Evolutionary conservation across 2,797 vertebrate species (phyloP).

Genomic region (Cyprinella venusta): DNA sequence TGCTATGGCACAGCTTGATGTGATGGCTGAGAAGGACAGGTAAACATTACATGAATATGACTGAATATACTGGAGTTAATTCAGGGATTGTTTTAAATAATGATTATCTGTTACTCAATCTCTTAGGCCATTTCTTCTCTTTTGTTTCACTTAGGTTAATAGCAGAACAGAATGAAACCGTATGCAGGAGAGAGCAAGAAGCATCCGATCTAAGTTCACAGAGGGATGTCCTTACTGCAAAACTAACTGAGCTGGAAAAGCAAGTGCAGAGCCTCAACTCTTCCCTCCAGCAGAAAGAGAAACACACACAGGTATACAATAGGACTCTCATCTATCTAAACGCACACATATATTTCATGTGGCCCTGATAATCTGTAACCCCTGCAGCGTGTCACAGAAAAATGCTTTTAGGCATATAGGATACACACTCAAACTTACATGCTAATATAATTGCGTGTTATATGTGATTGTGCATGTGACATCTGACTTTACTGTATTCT

Average conservation of each 20-base stretch:
- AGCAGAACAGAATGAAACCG: constrained; percentile 74
- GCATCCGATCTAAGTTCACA: constrained; percentile 71
- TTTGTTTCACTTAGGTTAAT: constrained; percentile 76
- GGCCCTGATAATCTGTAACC: neutral
- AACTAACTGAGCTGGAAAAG: constrained; percentile 65
- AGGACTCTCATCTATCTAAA: neutral
- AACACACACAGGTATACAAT: constrained; percentile 67
- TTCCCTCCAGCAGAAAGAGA: constrained; percentile 62
- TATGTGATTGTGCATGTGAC: constrained; percentile 11
- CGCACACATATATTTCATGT: neutral
- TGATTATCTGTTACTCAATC: neutral
- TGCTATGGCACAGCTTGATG: constrained; percentile 38
- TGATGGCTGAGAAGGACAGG: constrained; percentile 77
- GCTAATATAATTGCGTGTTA: neutral
- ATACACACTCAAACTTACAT: neutral
- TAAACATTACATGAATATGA: constrained; percentile 59
- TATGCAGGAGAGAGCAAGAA: constrained; percentile 72
- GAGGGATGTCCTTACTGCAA: constrained; percentile 66
- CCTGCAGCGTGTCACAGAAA: neutral
- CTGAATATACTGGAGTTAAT: neutral
- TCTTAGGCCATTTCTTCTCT: neutral
- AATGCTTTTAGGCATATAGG: neutral
- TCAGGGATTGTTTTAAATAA: neutral
- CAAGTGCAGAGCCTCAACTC: constrained; percentile 64
- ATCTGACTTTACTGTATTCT: neutral